These are phyloP conservation scores for Calonectris borealis DNA, from an alignment of 2,113 vertebrate genomes.

Conservation along the genomic window DNA sequence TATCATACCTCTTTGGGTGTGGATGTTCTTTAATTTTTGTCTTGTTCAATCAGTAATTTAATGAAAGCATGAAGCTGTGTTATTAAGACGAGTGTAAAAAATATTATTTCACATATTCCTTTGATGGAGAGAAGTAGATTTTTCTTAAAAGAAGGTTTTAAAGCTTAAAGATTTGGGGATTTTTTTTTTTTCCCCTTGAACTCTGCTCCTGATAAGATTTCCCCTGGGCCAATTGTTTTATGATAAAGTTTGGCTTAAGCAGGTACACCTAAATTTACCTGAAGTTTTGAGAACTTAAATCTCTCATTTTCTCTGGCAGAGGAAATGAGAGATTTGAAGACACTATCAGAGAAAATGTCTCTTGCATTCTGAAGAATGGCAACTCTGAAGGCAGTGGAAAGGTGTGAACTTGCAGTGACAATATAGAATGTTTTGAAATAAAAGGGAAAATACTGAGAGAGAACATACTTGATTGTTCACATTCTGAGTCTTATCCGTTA, in stretches of 20 bases:
- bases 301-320: not conserved
- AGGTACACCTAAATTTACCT: not conserved
- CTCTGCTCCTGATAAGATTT: not conserved
- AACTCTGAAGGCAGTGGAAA: not conserved
- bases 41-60: not conserved
- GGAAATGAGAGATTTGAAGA: not conserved
- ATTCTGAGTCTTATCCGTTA: not conserved
- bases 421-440: not conserved
- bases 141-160: not conserved
- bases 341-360: not conserved
- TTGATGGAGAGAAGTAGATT: not conserved
- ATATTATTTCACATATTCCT: not conserved
- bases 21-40: not conserved
- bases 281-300: not conserved
- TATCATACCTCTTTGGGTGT: not conserved
- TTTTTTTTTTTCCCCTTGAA: not conserved
- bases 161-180: not conserved
- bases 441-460: not conserved
- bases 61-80: not conserved
- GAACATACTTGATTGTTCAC: not conserved
- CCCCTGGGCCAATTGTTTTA: not conserved
- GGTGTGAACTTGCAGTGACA: not conserved
- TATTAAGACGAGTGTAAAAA: not conserved
- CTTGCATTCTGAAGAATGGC: not conserved
- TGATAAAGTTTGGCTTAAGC: not conserved